These are phyloP conservation scores for Periplaneta americana DNA, from an alignment of 1,140 invertebrate species.

Conservation along the genomic window DNA sequence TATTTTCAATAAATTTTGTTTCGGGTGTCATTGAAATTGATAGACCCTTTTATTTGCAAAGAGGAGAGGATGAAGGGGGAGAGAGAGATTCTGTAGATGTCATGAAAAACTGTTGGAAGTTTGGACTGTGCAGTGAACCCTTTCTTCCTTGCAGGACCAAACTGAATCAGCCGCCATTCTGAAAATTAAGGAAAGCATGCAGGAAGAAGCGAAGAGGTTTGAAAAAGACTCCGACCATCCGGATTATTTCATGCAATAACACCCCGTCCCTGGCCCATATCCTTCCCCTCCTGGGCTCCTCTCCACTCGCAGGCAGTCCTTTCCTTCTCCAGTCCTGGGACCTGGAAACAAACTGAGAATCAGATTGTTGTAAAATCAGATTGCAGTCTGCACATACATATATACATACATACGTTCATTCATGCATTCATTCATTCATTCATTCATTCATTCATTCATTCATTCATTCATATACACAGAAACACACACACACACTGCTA, in stretches of 20 bases:
- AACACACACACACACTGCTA: too few relatives aligned
- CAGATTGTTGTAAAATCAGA: conserved; percentile 23
- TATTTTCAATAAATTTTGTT: conserved; percentile 2
- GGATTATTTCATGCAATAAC: conserved; percentile 93
- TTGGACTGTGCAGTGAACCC: conserved; percentile 25
- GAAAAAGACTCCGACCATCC: conserved; percentile 97
- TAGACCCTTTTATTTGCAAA: neutral
- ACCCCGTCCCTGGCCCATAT: conserved; percentile 18
- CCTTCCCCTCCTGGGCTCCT: conserved; percentile 10
- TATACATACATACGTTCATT: too few relatives aligned
- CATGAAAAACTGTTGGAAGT: conserved; percentile 20
- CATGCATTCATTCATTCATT: too few relatives aligned
- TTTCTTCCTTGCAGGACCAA: conserved; percentile 77
- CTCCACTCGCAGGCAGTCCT: neutral
- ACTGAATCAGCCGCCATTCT: conserved; percentile 97
- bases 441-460: too few relatives aligned
- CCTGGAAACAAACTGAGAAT: conserved; percentile 11
- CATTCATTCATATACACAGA: too few relatives aligned
- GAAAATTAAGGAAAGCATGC: conserved; percentile 99
- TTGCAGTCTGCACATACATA: conserved; percentile 17
- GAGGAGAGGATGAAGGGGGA: conserved; percentile 4
- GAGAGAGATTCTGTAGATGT: conserved; percentile 12
- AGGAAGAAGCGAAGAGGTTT: conserved; percentile 98
- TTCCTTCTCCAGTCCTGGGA: conserved; percentile 1
- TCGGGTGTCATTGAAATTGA: conserved; percentile 1